Evolutionary conservation across 2,113 vertebrate species (phyloP), one percentile per base, ranked within the genome.

Genomic region (Cephalopterus ornatus): DNA sequence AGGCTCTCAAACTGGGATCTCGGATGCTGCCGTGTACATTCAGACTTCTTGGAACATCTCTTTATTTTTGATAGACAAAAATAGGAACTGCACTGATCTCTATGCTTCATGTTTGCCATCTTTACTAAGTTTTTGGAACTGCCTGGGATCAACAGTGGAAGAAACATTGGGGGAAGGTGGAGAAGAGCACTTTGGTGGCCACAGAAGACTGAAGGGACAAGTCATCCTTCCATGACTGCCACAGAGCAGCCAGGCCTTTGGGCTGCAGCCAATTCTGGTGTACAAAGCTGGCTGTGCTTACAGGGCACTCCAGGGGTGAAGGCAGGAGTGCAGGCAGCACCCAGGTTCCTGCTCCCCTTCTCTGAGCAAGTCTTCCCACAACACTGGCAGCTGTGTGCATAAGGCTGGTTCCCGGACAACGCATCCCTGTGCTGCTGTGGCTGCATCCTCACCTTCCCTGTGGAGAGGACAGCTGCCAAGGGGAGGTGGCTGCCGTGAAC

Each of bases 21-120:
- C 0, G 0, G 53, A 7, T 14, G 0, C 32, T 70, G n/a, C 49
- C 2, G 0, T 39, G 55, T 61, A 6, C 1, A 0, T 44, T 62
- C 53, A 42, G 78, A 32, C 41, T 66, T 71, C 52, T 84, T 37
- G 23, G 71, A 85, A 26, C 6, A 1, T 14, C 23, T 92, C 11
- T 53, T 27, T n/a, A 44, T 76, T 70, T 80, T 41, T n/a, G n/a
- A 27, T 42, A 70, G 42, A 55, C 61, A 52, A 14, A 27, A 39
- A 24, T 19, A 55, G 73, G 52, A 89, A 47, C 47, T 61, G 22
- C 53, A 7, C 12, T 89, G 70, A 65, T 44, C 44, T 58, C 30
- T 46, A 1, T 42, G 18, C 68, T 62, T 74, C 37, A 2, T 33
- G 7, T 16, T 70, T 72, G 42, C 35, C 50, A 15, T 24, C 42